These are phyloP conservation scores for Lichenostomus cassidix DNA, from an alignment of 2,113 vertebrate species.

Conservation along the genomic window DNA sequence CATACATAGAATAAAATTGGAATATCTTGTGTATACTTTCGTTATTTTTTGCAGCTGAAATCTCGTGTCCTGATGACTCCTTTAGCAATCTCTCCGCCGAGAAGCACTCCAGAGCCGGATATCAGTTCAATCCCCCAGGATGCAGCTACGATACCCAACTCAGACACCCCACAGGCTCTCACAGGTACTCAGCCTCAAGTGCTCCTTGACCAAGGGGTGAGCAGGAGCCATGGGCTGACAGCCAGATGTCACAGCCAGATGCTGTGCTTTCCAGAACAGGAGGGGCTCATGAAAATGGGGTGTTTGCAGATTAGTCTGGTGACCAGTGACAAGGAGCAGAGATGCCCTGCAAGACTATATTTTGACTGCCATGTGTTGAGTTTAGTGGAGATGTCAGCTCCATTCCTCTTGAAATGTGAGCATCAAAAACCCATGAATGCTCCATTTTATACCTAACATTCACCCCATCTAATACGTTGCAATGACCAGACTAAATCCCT, in stretches of 20 bases:
- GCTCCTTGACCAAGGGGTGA: not conserved
- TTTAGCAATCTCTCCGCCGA: constrained; percentile 85
- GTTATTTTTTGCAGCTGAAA: constrained; percentile 84
- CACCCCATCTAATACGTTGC: not conserved
- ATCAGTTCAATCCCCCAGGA: constrained; percentile 93
- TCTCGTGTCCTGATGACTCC: constrained; percentile 88
- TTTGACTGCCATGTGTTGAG: not conserved
- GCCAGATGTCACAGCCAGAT: not conserved
- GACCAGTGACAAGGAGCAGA: not conserved
- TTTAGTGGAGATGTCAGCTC: not conserved
- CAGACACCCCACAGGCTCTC: constrained; percentile 83
- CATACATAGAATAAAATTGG: not conserved
- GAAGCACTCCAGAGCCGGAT: constrained; percentile 90
- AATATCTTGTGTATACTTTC: not conserved
- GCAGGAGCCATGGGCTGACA: not conserved
- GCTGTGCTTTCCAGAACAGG: not conserved
- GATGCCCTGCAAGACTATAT: not conserved
- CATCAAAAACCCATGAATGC: not conserved
- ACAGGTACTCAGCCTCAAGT: constrained; percentile 79
- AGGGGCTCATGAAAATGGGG: not conserved
- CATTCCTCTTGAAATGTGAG: not conserved
- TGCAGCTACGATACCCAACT: constrained; percentile 87
- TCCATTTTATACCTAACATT: not conserved
- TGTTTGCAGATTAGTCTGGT: not conserved
- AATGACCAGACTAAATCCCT: not conserved